Percentiles rank a stretch among this genome's conserved stretches.
Conservation (phyloP, 2,797 vertebrate genomes). For the Hyperoplus immaculatus region DNA sequence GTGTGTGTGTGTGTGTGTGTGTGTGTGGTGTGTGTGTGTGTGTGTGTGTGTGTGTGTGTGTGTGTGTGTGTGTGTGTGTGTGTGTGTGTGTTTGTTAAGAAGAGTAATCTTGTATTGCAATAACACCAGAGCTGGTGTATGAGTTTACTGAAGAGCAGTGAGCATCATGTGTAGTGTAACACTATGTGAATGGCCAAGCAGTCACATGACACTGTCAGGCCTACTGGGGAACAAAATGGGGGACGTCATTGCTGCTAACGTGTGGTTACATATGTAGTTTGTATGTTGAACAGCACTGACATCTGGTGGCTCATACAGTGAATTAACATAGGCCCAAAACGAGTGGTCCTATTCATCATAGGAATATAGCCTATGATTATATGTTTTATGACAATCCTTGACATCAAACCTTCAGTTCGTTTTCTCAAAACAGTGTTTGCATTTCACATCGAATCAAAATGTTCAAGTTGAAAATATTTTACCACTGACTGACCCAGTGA, state of each 20-base stretch:
- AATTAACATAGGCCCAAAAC: slow-evolving; percentile 1
- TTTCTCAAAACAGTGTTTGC: neutral
- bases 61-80: too few relatives aligned
- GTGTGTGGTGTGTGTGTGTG: neutral
- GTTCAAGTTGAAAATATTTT: neutral
- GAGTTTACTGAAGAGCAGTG: neutral
- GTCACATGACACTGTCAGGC: neutral
- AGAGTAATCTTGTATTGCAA: neutral
- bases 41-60: too few relatives aligned
- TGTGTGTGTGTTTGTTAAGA: too few relatives aligned
- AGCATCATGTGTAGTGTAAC: neutral
- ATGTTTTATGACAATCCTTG: neutral
- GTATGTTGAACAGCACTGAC: slow-evolving; percentile 61
- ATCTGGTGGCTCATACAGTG: slow-evolving; percentile 64
- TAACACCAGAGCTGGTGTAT: neutral
- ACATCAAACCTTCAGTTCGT: neutral
- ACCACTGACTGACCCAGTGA: neutral
- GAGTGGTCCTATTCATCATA: too few relatives aligned
- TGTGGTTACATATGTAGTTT: slow-evolving; percentile 18
- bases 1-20: slow-evolving; percentile 13
- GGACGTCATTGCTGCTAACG: slow-evolving; percentile 2
- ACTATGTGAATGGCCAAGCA: neutral
- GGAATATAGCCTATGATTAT: too few relatives aligned
- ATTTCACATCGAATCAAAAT: slow-evolving; percentile 2
- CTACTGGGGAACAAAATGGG: slow-evolving; percentile 67